A percentile compares a stretch with the other conserved stretches of the same genome.
These are phyloP conservation scores for Thymelicus acteon DNA, from an alignment of 2,888 invertebrate species.

Conservation along the genomic window DNA sequence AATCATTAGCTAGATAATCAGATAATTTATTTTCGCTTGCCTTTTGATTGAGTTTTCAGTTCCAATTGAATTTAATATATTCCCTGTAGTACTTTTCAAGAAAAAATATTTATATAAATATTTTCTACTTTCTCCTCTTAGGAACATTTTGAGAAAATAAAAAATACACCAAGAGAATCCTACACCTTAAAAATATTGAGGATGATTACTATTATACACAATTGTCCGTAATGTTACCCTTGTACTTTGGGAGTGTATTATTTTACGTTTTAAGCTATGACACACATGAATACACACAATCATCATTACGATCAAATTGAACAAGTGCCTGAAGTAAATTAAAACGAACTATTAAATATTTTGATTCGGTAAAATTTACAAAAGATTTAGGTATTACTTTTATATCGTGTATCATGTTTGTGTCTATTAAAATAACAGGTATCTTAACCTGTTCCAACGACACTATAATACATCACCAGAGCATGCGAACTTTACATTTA, in stretches of 20 bases:
- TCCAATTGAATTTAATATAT: neutral
- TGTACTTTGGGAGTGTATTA: conserved; percentile 14
- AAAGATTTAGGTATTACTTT: neutral
- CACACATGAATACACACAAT: neutral
- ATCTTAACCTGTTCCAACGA: neutral
- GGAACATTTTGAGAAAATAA: conserved; percentile 29
- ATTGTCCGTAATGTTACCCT: conserved; percentile 11
- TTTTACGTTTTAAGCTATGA: conserved; percentile 12
- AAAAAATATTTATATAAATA: neutral
- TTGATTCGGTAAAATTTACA: neutral
- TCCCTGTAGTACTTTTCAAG: conserved; percentile 7
- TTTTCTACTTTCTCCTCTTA: conserved; percentile 10
- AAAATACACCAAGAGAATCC: conserved; percentile 13
- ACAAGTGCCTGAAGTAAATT: neutral
- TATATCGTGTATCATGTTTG: conserved; percentile 3
- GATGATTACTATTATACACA: conserved; percentile 8
- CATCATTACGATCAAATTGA: neutral
- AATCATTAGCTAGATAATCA: conserved; percentile 51
- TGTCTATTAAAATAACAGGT: conserved; percentile 4
- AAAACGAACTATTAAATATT: neutral
- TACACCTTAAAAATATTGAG: conserved; percentile 20
- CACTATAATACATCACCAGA: conserved; percentile 10
- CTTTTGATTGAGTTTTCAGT: conserved; percentile 3
- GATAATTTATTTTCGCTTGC: neutral
- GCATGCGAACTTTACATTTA: conserved; percentile 20